phyloP scores from a whole-genome alignment of 2,888 invertebrate genomes.

The Lypha dubia region DNA sequence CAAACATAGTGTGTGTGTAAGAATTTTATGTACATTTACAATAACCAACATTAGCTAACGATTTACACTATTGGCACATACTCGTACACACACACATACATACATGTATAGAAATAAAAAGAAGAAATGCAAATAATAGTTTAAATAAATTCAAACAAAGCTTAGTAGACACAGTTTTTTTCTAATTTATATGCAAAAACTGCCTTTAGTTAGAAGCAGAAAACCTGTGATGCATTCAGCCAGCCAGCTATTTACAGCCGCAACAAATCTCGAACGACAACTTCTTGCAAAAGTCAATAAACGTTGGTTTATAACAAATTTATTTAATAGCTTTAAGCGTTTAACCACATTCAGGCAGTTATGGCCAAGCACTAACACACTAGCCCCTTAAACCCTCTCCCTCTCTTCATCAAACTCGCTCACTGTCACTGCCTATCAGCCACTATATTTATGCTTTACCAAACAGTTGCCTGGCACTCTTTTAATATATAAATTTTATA shows the following conservation, averaged over 20 bases:
- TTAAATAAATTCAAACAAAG: slow-evolving; percentile 1
- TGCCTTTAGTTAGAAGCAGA: slow-evolving; percentile 9
- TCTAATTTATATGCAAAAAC: slow-evolving; percentile 2
- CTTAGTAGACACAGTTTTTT: background rate
- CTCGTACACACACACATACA: too few species aligned
- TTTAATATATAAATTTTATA: slow-evolving; percentile 54
- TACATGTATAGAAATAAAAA: background rate
- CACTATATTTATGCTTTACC: background rate
- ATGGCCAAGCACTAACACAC: slow-evolving; percentile 24
- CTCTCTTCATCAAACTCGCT: background rate
- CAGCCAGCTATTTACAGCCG: background rate
- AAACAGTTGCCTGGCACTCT: slow-evolving; percentile 11
- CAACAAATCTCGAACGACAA: slow-evolving; percentile 45
- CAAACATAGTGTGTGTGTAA: background rate
- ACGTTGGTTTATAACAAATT: slow-evolving; percentile 56
- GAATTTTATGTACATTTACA: background rate
- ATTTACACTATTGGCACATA: too few species aligned
- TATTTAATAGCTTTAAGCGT: slow-evolving; percentile 53
- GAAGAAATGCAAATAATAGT: background rate
- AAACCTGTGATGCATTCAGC: background rate
- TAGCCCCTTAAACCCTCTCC: background rate
- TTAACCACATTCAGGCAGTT: slow-evolving; percentile 39
- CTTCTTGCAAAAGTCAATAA: slow-evolving; percentile 61
- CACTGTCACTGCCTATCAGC: background rate
- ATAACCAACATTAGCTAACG: background rate